Percentiles rank a stretch among this genome's conserved stretches.
These are phyloP conservation scores for Paramuricea clavata DNA, from an alignment of 92 coral and sea anemone genomes.

Conservation along the genomic window DNA sequence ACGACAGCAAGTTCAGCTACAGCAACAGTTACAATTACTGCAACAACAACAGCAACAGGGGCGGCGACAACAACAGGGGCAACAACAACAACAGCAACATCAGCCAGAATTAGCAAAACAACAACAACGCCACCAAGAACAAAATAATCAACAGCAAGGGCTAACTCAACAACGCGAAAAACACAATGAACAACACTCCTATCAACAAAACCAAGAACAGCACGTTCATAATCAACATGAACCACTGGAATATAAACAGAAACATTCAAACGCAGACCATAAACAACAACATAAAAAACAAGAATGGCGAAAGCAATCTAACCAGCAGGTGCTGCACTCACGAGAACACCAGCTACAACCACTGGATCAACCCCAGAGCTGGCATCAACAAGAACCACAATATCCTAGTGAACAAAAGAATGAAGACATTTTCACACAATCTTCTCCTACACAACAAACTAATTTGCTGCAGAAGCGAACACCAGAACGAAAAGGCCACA, in stretches of 20 bases:
- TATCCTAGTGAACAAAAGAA: not conserved
- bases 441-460: not conserved
- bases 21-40: constrained; percentile 36
- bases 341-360: not conserved
- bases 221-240: not conserved
- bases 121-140: not conserved
- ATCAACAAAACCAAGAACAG: not conserved
- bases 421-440: not conserved
- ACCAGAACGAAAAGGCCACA: not conserved
- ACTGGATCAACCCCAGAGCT: not conserved
- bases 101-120: not conserved
- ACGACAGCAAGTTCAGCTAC: constrained; percentile 40
- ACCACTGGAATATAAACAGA: not conserved
- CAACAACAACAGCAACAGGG: constrained; percentile 32
- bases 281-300: not conserved
- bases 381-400: not conserved
- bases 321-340: no score
- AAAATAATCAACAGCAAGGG: not conserved
- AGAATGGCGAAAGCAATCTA: not conserved
- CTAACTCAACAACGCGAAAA: not conserved
- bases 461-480: constrained; percentile 10
- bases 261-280: no score
- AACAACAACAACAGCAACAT: not conserved
- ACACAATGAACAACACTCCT: not conserved
- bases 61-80: not conserved